phyloP scores from a whole-genome alignment of 2,888 invertebrate genomes.

The Standfussiana lucernea region DNA sequence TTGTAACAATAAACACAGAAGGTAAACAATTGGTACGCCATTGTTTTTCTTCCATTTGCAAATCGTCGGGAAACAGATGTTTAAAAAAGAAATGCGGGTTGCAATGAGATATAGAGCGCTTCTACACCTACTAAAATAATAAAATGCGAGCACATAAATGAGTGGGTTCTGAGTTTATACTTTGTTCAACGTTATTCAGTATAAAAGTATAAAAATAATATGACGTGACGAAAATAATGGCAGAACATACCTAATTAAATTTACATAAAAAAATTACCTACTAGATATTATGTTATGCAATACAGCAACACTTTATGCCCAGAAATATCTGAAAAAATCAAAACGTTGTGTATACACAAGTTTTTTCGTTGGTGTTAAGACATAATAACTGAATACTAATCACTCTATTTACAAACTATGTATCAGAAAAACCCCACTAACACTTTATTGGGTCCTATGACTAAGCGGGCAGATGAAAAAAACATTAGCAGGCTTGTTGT shows the following conservation, averaged over 20 bases:
- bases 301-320: neutral
- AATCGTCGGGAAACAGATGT: conserved; percentile 22
- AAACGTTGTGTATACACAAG: neutral
- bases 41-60: conserved; percentile 52
- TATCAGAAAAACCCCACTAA: conserved; percentile 7
- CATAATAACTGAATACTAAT: conserved; percentile 13
- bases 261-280: conserved; percentile 24
- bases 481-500: conserved; percentile 23
- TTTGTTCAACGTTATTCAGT: conserved; percentile 8
- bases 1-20: conserved; percentile 41
- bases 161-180: neutral
- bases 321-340: neutral
- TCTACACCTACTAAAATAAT: neutral
- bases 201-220: conserved; percentile 9
- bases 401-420: neutral
- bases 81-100: conserved; percentile 14
- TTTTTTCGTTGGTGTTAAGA: neutral
- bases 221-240: conserved; percentile 5
- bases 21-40: conserved; percentile 42
- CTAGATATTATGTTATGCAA: conserved; percentile 16
- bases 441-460: conserved; percentile 15
- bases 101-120: conserved; percentile 1
- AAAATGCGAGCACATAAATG: neutral
- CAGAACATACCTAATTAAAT: conserved; percentile 7
- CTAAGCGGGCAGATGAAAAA: conserved; percentile 17